phyloP scores from a whole-genome alignment of 2,888 invertebrate species.

The Tortricodes alternella region DNA sequence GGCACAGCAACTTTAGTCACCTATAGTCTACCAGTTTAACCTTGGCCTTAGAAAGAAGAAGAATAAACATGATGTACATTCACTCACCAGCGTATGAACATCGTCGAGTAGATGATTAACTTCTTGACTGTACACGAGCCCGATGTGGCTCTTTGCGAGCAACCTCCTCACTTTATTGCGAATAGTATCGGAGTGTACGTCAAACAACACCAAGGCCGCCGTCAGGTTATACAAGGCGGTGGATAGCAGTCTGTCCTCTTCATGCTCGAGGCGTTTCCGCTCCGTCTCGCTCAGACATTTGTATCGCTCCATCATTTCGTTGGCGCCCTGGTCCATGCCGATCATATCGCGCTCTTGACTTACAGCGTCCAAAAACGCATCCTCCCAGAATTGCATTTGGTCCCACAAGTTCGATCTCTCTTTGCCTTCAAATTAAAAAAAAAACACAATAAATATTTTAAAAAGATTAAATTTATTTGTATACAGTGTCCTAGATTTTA shows the following conservation, averaged over 20 bases:
- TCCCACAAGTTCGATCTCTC: slow-evolving; percentile 97
- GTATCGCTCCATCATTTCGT: slow-evolving; percentile 99
- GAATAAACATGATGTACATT: too few relatives aligned
- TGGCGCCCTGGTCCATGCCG: slow-evolving; percentile 99
- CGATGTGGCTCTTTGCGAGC: slow-evolving; percentile 99
- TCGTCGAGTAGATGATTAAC: slow-evolving; percentile 98
- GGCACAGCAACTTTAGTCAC: too few relatives aligned
- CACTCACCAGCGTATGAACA: slow-evolving; percentile 94
- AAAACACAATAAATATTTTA: neutral
- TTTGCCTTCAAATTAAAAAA: slow-evolving; percentile 83
- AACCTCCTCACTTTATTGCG: slow-evolving; percentile 94
- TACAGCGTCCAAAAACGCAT: slow-evolving; percentile 98
- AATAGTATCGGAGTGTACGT: slow-evolving; percentile 91
- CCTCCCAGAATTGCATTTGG: slow-evolving; percentile 99
- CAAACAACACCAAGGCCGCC: slow-evolving; percentile 96
- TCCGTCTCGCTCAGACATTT: slow-evolving; percentile 96
- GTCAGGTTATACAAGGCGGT: slow-evolving; percentile 98
- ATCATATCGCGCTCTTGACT: slow-evolving; percentile 99
- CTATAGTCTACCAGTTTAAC: too few relatives aligned
- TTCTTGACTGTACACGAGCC: slow-evolving; percentile 98
- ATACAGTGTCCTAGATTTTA: too few relatives aligned
- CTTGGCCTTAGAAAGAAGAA: too few relatives aligned
- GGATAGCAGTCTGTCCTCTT: slow-evolving; percentile 97
- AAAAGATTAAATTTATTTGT: too few relatives aligned
- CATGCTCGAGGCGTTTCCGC: slow-evolving; percentile 96